phyloP scores from a whole-genome alignment of 2,888 invertebrate genomes.

The Rhaphigaster nebulosa region DNA sequence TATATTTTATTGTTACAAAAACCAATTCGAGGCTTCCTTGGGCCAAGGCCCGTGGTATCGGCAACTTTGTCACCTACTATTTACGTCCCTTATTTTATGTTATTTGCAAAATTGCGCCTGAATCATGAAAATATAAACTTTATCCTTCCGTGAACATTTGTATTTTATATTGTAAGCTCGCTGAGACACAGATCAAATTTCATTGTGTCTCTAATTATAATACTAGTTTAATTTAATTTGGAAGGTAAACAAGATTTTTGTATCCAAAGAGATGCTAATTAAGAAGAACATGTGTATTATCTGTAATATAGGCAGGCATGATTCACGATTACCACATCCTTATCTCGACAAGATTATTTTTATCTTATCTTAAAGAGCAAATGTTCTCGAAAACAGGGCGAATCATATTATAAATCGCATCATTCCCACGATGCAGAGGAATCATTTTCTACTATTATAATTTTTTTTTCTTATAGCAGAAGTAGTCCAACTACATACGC shows the following conservation, averaged over 20 bases:
- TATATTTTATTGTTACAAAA: no score
- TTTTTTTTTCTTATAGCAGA: background rate
- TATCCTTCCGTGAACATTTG: no score
- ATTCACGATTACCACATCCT: background rate
- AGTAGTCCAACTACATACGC: background rate
- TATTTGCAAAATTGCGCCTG: no score
- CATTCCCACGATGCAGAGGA: background rate
- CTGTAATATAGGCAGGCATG: background rate
- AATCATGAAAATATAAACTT: no score
- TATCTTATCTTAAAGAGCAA: conserved; percentile 24
- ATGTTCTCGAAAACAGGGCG: background rate
- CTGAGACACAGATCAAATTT: no score
- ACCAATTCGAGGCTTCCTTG: no score
- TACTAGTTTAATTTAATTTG: background rate
- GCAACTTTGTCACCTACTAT: no score
- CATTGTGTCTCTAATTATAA: no score
- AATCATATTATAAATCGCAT: background rate
- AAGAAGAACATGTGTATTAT: background rate
- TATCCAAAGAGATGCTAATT: background rate
- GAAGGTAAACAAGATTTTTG: background rate
- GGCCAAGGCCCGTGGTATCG: no score
- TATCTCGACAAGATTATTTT: background rate
- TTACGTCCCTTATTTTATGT: no score
- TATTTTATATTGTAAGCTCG: no score
- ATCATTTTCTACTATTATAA: background rate